Base-by-base conservation (phyloP, 1,140 invertebrate species). In the Lutraria rhynchaena region DNA sequence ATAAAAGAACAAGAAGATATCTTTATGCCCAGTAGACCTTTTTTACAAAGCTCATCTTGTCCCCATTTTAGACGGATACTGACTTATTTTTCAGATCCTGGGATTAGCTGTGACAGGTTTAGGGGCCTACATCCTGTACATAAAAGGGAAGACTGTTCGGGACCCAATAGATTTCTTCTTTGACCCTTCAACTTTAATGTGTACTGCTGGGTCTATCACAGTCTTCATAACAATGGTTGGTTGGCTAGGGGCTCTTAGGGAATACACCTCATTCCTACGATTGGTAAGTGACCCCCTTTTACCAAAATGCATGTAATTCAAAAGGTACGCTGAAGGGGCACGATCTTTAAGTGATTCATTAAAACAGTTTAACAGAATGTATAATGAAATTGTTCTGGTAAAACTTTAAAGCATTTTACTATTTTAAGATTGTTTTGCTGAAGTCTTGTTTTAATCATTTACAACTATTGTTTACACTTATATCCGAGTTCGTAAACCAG, bases 211-310 rank as follows among this genome's bases (percentile, higher is more conserved):
- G 35, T 95, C 94, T 19, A 95, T 98, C 37, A 95, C 98, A n/a
- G 97, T 98, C 90, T 94, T 97, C 63, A 96, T 97, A 44, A 96
- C 96, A 92, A 97, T 98, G 92, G 96, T 97, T 58, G 97, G 97
- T 7, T 98, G 96, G 90, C 83, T 98, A 22, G 98, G 97, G n/a
- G 97, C 97, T 3, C 93, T 99, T 19, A 93, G 98, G 81, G 97
- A 99, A 94, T 98, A 98, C 90, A 97, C 96, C 1, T 97, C 96
- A 90, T 93, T 98, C 69, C 94, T 99, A 0, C 97, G 97, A 94
- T 96, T 97, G 93, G 97, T 98, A 94, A 95, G 96, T 95, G 15
- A n/a, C n/a, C n/a, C n/a, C n/a, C n/a, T n/a, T n/a, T n/a, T n/a
- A n/a, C n/a, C n/a, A n/a, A n/a, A n/a, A n/a, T n/a, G n/a, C n/a